A percentile compares a stretch with the other conserved stretches of the same genome.
Conservation (phyloP, 2,113 vertebrate species). For the Rhinopomastus cyanomelas region DNA sequence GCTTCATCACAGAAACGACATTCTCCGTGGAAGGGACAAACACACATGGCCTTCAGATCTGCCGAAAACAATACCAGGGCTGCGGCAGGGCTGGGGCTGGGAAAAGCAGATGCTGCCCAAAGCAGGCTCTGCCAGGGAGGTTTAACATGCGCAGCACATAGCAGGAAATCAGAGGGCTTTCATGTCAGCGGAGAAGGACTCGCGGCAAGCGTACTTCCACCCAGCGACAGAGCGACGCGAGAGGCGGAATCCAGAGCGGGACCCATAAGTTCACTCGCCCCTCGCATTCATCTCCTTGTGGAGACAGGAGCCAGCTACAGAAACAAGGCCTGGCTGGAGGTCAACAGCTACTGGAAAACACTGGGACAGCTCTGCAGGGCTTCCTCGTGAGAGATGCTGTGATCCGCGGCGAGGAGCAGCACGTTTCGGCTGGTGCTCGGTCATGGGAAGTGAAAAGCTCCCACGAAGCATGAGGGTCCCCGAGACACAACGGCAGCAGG, state of each 20-base stretch:
- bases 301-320: background rate
- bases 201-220: background rate
- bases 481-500: background rate
- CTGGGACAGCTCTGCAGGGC: background rate
- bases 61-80: slow-evolving; percentile 50
- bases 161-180: slow-evolving; percentile 9
- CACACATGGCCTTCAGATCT: slow-evolving; percentile 63
- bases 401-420: background rate
- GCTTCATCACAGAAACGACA: slow-evolving; percentile 2
- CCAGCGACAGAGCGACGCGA: background rate
- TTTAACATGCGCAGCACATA: background rate
- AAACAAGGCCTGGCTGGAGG: background rate
- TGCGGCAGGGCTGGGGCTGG: slow-evolving; percentile 2
- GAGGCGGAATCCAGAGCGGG: background rate
- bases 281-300: background rate
- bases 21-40: slow-evolving; percentile 29
- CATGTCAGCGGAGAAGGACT: background rate
- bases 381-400: background rate
- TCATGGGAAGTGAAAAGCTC: background rate
- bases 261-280: background rate
- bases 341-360: background rate
- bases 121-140: background rate
- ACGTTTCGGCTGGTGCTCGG: background rate
- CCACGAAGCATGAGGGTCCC: background rate
- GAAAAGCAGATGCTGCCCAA: slow-evolving; percentile 58